phyloP scores from a whole-genome alignment of 2,113 vertebrate species.

The Gulo gulo region DNA sequence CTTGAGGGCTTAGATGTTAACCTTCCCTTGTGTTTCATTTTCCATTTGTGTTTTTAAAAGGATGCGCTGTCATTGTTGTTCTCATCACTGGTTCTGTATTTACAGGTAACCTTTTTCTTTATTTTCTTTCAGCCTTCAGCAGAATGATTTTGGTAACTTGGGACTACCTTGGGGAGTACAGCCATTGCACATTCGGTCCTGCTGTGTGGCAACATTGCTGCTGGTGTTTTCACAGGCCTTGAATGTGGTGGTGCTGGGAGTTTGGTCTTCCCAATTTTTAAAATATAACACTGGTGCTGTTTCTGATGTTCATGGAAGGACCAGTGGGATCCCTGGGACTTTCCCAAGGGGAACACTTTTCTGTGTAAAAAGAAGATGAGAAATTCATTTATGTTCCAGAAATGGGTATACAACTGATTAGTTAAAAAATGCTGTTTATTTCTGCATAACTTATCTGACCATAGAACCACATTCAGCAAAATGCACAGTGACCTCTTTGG shows the following conservation, averaged over 20 bases:
- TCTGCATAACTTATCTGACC: not conserved
- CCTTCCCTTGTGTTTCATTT: constrained; percentile 17
- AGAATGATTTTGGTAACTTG: constrained; percentile 33
- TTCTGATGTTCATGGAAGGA: not conserved
- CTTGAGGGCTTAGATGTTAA: constrained; percentile 21
- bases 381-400: not conserved
- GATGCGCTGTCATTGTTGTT: not conserved
- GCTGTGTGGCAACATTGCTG: not conserved
- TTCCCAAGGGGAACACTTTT: not conserved
- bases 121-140: not conserved
- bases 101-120: not conserved
- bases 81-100: not conserved
- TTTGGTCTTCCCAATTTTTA: not conserved
- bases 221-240: not conserved
- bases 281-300: not conserved
- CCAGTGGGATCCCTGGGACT: not conserved
- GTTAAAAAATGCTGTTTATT: not conserved
- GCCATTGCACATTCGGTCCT: not conserved
- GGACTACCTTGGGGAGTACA: not conserved
- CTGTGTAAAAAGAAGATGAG: not conserved
- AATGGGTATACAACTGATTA: not conserved
- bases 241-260: not conserved
- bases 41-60: constrained; percentile 20
- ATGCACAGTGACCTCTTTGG: not conserved
- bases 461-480: not conserved